Conservation (phyloP, 2,113 vertebrate species). For the Diadophis punctatus region DNA sequence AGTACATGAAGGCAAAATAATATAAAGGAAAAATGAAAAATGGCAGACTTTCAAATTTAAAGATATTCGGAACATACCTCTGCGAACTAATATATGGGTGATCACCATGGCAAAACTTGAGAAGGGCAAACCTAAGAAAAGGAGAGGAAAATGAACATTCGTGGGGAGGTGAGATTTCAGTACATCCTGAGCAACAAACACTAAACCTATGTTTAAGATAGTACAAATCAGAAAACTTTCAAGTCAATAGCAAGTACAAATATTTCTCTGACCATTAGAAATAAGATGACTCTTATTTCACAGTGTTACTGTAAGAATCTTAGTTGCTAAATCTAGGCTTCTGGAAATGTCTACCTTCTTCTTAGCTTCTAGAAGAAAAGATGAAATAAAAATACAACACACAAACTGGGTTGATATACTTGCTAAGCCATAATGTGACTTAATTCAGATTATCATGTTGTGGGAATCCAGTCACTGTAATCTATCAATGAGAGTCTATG, state of each 20-base stretch:
- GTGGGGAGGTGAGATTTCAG: not conserved
- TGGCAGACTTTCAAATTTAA: slow-evolving; percentile 6
- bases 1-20: not conserved
- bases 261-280: not conserved
- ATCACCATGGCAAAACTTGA: slow-evolving; percentile 77
- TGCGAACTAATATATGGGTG: slow-evolving; percentile 80
- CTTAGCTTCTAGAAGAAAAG: not conserved
- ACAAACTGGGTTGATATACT: not conserved
- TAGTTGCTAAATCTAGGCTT: not conserved
- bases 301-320: not conserved
- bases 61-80: slow-evolving; percentile 73
- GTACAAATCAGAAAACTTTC: not conserved
- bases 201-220: not conserved
- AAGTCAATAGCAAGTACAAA: not conserved
- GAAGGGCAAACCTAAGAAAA: slow-evolving; percentile 81
- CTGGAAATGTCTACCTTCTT: not conserved
- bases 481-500: not conserved
- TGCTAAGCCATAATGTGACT: not conserved
- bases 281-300: not conserved
- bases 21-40: not conserved
- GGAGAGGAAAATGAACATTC: slow-evolving; percentile 33
- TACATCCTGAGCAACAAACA: not conserved
- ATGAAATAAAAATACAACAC: not conserved
- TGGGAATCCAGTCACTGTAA: not conserved
- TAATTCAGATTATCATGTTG: not conserved